Evolutionary conservation across 2,113 vertebrate genomes (phyloP), one percentile per base, ranked within the genome.

Genomic region (Meles meles): DNA sequence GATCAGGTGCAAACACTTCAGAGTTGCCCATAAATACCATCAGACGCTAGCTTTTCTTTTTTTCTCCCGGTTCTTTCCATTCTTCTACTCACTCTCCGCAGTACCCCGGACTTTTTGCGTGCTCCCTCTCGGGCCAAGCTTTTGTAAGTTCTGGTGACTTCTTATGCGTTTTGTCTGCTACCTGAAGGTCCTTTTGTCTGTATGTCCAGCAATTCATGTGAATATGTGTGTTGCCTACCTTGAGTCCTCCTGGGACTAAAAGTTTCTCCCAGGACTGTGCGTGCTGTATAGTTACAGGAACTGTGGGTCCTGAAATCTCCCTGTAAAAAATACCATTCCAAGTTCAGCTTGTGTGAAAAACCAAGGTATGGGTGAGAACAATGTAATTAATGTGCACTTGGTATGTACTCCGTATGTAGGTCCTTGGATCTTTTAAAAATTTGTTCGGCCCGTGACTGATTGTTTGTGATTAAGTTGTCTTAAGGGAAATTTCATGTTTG

Each of bases 1-100:
- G 44, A 82, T 86, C 71, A 93, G 85, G 42, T 83, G 61, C 27
- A 89, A 77, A 81, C 72, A 93, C 67, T 91, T 96, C 7, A 92
- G 82, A 47, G 88, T 82, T 93, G 25, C 79, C 88, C 47, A 27
- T 49, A 88, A 88, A 44, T 67, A 65, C 88, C 84, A 18, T 52
- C 42, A 25, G 57, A 79, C 7, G 14, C 15, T 1, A 2, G 14
- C 21, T 57, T 23, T 57, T 27, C 7, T 77, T 37, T 37, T 2
- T 34, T 23, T 12, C 1, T 18, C 21, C 34, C 12, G 4, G 1
- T 61, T 92, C 11, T 87, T 79, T 63, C 31, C 0, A 4, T 6
- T 39, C 5, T 14, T 31, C 3, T 12, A 4, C 2, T 4, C 80
- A n/a, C 12, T 81, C 31, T 79, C n/a, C 71, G 1, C 0, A 42